Evolutionary conservation across 2,113 vertebrate genomes (phyloP).

Genomic region (Globicephala melas): DNA sequence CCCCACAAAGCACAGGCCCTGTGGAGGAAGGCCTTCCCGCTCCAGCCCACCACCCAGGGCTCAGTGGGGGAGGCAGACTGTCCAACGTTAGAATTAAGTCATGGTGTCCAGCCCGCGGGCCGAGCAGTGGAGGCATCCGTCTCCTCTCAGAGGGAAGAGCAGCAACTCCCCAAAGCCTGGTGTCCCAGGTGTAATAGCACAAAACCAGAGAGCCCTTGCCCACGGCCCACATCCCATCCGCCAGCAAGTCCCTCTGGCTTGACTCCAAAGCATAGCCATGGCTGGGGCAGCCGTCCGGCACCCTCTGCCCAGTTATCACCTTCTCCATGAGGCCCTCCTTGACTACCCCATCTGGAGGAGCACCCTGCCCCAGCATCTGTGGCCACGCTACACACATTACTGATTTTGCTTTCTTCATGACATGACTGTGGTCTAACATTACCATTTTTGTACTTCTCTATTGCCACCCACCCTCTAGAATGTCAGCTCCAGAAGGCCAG

Average conservation of each 20-base stretch:
- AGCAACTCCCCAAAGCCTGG: not conserved
- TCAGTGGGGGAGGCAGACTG: not conserved
- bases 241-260: not conserved
- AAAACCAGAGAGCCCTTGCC: not conserved
- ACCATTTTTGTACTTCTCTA: not conserved
- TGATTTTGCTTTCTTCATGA: not conserved
- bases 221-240: rapidly evolving
- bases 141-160: not conserved
- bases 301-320: not conserved
- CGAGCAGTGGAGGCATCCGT: rapidly evolving
- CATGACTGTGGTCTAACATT: not conserved
- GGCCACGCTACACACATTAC: not conserved
- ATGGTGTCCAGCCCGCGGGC: rapidly evolving
- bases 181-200: not conserved
- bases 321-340: not conserved
- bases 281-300: not conserved
- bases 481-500: not conserved
- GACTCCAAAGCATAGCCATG: too few species aligned
- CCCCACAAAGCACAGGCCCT: rapidly evolving
- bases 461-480: too few species aligned
- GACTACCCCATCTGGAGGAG: not conserved
- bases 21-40: not conserved
- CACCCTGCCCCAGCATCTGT: too few species aligned
- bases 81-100: rapidly evolving
- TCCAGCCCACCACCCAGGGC: not conserved